Base-by-base conservation (phyloP, 1,140 invertebrate genomes). In the Palaemon carinicauda region DNA sequence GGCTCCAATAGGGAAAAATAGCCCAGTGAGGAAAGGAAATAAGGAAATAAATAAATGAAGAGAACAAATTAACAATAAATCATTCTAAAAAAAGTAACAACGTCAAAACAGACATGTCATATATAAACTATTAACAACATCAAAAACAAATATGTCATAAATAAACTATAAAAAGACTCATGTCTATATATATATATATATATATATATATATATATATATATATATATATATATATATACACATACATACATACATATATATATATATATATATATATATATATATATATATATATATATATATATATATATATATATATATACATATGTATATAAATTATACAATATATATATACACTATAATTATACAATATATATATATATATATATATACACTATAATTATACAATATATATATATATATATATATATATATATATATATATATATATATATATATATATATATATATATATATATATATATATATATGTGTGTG, bases 351-450 rank as follows among this genome's bases (percentile, higher is more conserved):
- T 52, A 78, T 78, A 78, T 78, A 78, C 27, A 78, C 27, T n/a
- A 53, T 52, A 78, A n/a, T n/a, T n/a, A n/a, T n/a, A n/a, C n/a
- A n/a, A n/a, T 3, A 78, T 78, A 78, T 78, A 78, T 78, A 78
- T 77, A 52, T 77, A 52, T 77, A 52, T 52, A 52, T 77, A 52
- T 77, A 52, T 77, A 52, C n/a, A 77, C n/a, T 77, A 52, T 52
- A 77, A n/a, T 15, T 77, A 21, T 77, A 52, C 51, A 51, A 77
- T 77, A 77, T 77, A 77, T 77, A 77, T 77, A 77, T 77, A 77
- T 77, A 77, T 77, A 77, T 77, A 77, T 77, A 77, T 77, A 77
- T 77, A 77, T 77, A 77, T 77, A 77, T 77, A 77, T 77, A 77
- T 77, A 77, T 77, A 77, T 77, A 77, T 77, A 77, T 77, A 77